Base-by-base conservation (phyloP, 2,888 invertebrate species). In the Lymantria dispar region DNA sequence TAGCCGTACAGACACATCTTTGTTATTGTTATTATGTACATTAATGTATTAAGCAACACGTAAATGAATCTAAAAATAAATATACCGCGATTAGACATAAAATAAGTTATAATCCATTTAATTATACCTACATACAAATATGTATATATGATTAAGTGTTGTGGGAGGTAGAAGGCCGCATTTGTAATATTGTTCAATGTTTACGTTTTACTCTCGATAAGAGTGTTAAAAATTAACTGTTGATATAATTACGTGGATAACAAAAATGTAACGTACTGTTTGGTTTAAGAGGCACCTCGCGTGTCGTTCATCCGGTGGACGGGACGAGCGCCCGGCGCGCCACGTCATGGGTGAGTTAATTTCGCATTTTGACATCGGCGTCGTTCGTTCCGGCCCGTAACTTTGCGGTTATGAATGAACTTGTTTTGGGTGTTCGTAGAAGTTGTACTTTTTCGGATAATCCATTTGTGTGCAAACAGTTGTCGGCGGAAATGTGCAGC, bases 321-420 rank as follows among this genome's bases (percentile, higher is more conserved):
- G 50, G 53, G 50, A 58, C 31, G 31, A 11, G 13, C 42, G 29
- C n/a, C 38, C 10, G 11, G 22, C 33, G 47, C 45, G 52, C 48
- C 52, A 54, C 68, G 78, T 73, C 72, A 77, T 68, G 75, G 74
- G 66, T 68, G 69, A 70, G 51, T 68, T 60, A 43, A 62, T 69
- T 76, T 74, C 72, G 72, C 66, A 76, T 78, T 80, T 79, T 74
- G 74, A 71, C 73, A 76, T 64, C 60, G 57, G 54, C 63, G 60
- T 45, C 67, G 58, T 48, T 61, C 74, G 81, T 83, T 80, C 75
- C 78, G 77, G 69, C 55, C 66, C 70, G 76, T 77, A 76, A 72
- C 68, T 72, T 59, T 70, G 76, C 68, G 72, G 72, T 77, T 78
- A 76, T 83, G 78, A 85, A 85, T 85, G 79, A 76, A 78, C 76